phyloP scores from a whole-genome alignment of 2,888 invertebrate species.

The Cordilura impudica region DNA sequence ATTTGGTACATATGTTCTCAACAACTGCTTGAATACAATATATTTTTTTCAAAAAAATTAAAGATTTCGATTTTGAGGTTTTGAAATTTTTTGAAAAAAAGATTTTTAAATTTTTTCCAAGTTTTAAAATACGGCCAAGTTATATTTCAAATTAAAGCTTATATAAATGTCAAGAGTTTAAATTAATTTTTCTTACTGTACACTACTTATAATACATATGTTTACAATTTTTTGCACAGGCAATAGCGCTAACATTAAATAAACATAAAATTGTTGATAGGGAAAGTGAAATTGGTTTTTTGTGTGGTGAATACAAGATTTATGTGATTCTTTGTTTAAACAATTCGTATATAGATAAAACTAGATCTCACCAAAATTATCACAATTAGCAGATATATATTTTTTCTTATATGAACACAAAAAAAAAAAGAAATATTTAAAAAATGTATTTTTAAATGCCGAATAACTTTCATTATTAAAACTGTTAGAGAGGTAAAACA shows the following conservation, averaged over 20 bases:
- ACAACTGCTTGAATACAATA: no score
- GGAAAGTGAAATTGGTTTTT: slow-evolving; percentile 48
- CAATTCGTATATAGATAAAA: background rate
- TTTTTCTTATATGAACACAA: background rate
- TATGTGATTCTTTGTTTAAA: background rate
- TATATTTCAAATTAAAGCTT: no score
- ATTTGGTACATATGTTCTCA: no score
- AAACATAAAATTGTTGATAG: slow-evolving; percentile 27
- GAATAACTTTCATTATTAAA: slow-evolving; percentile 17
- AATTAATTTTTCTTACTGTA: no score
- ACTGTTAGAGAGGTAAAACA: background rate
- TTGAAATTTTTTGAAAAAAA: no score
- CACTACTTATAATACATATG: no score
- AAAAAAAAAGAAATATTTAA: no score
- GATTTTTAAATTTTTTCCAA: no score
- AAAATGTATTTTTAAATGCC: background rate
- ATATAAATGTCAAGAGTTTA: no score
- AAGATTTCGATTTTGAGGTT: no score
- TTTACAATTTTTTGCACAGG: slow-evolving; percentile 9
- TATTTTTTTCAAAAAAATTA: no score
- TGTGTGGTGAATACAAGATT: background rate
- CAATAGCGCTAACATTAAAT: background rate
- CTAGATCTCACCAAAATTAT: slow-evolving; percentile 17
- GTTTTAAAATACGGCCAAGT: no score
- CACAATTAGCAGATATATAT: slow-evolving; percentile 16